phyloP scores from a whole-genome alignment of 2,888 invertebrate species.

The Metalampra italica region DNA sequence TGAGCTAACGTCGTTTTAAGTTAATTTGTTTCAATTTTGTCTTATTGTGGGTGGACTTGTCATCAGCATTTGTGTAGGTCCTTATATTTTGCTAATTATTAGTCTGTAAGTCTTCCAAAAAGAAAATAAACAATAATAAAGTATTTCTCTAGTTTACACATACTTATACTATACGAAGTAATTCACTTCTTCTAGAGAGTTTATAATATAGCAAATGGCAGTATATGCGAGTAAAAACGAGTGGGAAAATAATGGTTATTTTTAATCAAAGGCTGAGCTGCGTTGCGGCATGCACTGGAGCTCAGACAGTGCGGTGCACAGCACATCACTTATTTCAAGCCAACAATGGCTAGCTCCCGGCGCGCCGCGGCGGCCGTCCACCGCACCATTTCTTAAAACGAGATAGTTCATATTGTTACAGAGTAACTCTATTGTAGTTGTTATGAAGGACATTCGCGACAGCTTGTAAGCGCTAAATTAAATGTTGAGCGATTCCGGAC shows the following conservation, averaged over 20 bases:
- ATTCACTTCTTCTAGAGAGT: not conserved
- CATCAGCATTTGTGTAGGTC: too few species aligned
- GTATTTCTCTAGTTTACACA: not conserved
- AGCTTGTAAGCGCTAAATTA: slow-evolving; percentile 21
- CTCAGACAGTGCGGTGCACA: slow-evolving; percentile 2
- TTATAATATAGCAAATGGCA: not conserved
- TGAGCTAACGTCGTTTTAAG: too few species aligned
- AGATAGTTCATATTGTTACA: slow-evolving; percentile 24
- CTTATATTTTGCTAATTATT: too few species aligned
- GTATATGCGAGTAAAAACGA: not conserved
- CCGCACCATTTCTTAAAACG: slow-evolving; percentile 22
- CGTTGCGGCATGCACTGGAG: slow-evolving; percentile 4
- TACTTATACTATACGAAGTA: not conserved
- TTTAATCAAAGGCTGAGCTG: slow-evolving; percentile 14
- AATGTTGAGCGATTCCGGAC: slow-evolving; percentile 18
- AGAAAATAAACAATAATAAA: not conserved
- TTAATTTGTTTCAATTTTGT: not conserved
- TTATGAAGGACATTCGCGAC: slow-evolving; percentile 1
- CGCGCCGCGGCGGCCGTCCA: slow-evolving; percentile 1
- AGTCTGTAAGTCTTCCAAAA: too few species aligned
- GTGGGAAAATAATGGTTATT: slow-evolving; percentile 13
- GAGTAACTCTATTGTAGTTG: slow-evolving; percentile 21
- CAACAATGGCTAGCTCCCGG: slow-evolving; percentile 18
- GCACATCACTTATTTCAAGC: slow-evolving; percentile 15
- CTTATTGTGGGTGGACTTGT: not conserved